phyloP scores from a whole-genome alignment of 2,888 invertebrate species.

The Iselma pallidipennis region DNA sequence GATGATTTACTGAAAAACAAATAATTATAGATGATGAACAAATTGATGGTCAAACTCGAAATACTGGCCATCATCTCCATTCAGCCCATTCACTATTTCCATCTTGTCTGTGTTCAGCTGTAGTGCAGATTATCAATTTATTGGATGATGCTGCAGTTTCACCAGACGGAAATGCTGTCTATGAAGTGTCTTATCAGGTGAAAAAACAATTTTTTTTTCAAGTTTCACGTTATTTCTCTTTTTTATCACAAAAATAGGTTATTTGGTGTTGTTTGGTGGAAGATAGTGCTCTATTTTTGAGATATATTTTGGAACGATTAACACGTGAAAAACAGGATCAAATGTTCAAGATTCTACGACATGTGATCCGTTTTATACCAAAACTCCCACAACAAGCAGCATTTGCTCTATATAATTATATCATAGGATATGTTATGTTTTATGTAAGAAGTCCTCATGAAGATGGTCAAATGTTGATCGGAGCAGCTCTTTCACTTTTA shows the following conservation, averaged over 20 bases:
- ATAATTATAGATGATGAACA: constrained; percentile 61
- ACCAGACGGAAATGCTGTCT: constrained; percentile 91
- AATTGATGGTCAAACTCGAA: constrained; percentile 68
- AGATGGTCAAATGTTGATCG: constrained; percentile 91
- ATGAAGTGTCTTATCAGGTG: constrained; percentile 94
- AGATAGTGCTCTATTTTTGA: constrained; percentile 93
- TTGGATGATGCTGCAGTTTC: constrained; percentile 97
- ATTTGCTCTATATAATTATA: constrained; percentile 96
- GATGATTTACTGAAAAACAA: neutral
- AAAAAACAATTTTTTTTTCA: constrained; percentile 36
- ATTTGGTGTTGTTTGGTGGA: constrained; percentile 98
- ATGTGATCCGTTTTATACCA: constrained; percentile 90
- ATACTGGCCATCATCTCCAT: constrained; percentile 80
- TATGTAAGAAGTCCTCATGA: constrained; percentile 97
- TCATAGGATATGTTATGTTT: constrained; percentile 99
- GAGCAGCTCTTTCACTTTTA: constrained; percentile 90
- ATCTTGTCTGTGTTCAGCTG: constrained; percentile 93
- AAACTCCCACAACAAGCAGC: constrained; percentile 96
- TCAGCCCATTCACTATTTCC: constrained; percentile 96
- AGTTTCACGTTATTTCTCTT: neutral
- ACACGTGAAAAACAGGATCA: constrained; percentile 93
- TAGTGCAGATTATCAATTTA: constrained; percentile 91
- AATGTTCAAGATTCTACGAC: constrained; percentile 90
- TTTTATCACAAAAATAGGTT: constrained; percentile 60
- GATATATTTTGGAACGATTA: constrained; percentile 93